phyloP scores from a whole-genome alignment of 2,797 vertebrate species.

The Chelmon rostratus region DNA sequence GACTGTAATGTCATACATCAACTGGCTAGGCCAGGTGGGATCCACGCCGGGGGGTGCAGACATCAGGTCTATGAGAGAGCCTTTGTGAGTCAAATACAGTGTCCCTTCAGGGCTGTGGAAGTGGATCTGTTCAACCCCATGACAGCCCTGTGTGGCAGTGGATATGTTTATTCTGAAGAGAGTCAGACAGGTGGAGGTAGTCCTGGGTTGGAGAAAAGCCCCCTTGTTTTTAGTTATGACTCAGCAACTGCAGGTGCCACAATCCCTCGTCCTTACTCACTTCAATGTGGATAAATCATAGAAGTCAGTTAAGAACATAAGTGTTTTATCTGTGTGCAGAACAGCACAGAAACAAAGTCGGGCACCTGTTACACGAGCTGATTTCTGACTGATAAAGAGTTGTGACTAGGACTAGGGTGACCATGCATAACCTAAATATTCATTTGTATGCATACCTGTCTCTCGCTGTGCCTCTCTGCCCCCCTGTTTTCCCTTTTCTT shows the following conservation, averaged over 20 bases:
- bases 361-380: not conserved
- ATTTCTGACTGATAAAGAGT: slow-evolving; percentile 1
- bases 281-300: slow-evolving; percentile 18
- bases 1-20: not conserved
- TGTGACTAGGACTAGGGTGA: not conserved
- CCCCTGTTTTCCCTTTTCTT: not conserved
- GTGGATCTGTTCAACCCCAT: not conserved
- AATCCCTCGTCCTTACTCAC: not conserved
- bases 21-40: not conserved
- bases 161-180: not conserved
- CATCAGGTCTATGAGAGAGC: not conserved
- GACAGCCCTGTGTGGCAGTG: not conserved
- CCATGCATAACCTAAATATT: not conserved
- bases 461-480: not conserved
- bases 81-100: not conserved
- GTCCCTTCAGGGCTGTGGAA: not conserved
- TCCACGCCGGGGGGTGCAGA: not conserved
- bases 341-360: not conserved
- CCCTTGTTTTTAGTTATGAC: not conserved
- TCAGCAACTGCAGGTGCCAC: not conserved
- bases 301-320: not conserved
- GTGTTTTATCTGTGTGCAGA: not conserved
- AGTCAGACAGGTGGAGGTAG: not conserved
- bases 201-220: not conserved
- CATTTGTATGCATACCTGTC: slow-evolving; percentile 1